Evolutionary conservation across 1,140 invertebrate species (phyloP).

Genomic region (Zophobas morio): DNA sequence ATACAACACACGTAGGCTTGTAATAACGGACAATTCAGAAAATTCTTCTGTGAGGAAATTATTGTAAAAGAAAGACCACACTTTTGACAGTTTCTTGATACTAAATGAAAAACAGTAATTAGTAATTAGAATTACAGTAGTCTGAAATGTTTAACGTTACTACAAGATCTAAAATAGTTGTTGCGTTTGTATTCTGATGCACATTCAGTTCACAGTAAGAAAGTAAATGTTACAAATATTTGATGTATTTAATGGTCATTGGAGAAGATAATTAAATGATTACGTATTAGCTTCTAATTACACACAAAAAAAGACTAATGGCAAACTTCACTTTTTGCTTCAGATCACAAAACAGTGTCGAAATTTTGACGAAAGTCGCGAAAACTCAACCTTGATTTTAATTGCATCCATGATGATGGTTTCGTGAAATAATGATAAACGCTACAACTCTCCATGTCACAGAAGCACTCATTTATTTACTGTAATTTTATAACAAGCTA

Average conservation of each 20-base stretch:
- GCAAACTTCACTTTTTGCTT: not conserved
- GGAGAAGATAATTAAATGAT: constrained; percentile 21
- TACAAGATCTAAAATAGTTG: not conserved
- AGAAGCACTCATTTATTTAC: not conserved
- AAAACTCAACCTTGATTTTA: not conserved
- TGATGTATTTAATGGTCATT: not conserved
- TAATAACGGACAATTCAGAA: no score
- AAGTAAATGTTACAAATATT: constrained; percentile 8
- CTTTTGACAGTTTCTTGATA: no score
- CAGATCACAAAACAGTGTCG: not conserved
- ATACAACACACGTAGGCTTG: no score
- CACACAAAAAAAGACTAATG: not conserved
- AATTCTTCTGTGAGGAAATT: no score
- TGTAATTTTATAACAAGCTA: no score
- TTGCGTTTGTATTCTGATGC: constrained; percentile 1
- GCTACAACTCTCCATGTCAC: not conserved
- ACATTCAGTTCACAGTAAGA: constrained; percentile 11
- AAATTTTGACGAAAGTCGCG: not conserved
- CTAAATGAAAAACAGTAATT: not conserved
- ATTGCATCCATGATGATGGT: not conserved
- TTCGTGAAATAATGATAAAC: not conserved
- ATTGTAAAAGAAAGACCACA: no score
- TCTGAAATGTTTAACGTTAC: no score
- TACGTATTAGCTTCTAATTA: constrained; percentile 1
- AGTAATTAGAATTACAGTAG: not conserved